A percentile compares a stretch with the other conserved stretches of the same genome.
These are phyloP conservation scores for Choristoneura fumiferana DNA, from an alignment of 1,140 invertebrate genomes.

Conservation along the genomic window DNA sequence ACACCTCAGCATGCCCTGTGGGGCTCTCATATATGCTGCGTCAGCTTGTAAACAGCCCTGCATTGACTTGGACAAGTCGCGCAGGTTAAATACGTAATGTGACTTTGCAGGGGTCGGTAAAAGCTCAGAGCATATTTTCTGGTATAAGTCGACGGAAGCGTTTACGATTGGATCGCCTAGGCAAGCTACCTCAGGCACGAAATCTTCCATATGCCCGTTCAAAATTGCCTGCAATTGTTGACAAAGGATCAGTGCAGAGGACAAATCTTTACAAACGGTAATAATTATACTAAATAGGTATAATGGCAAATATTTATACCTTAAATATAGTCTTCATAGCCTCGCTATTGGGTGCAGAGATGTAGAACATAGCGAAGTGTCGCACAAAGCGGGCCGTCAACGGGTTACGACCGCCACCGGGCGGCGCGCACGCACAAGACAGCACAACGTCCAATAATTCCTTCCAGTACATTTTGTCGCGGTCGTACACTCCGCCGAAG, in stretches of 20 bases:
- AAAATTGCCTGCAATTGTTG: slow-evolving; percentile 81
- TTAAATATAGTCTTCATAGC: slow-evolving; percentile 87
- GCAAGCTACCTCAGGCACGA: slow-evolving; percentile 84
- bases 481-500: slow-evolving; percentile 90
- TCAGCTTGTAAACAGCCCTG: slow-evolving; percentile 90
- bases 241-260: neutral
- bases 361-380: slow-evolving; percentile 90
- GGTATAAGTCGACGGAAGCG: slow-evolving; percentile 89
- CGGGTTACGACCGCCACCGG: slow-evolving; percentile 91
- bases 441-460: slow-evolving; percentile 91
- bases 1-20: slow-evolving; percentile 82
- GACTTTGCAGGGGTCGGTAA: slow-evolving; percentile 93
- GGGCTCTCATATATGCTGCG: slow-evolving; percentile 81
- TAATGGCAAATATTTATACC: too few relatives aligned
- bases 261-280: too few relatives aligned
- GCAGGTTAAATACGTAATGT: slow-evolving; percentile 95
- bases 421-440: slow-evolving; percentile 90
- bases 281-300: too few relatives aligned
- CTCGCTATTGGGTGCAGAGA: slow-evolving; percentile 85
- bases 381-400: slow-evolving; percentile 90
- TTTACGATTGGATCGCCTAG: slow-evolving; percentile 86
- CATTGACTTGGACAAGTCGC: slow-evolving; percentile 93
- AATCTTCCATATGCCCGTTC: slow-evolving; percentile 87
- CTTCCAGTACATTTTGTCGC: slow-evolving; percentile 93
- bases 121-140: slow-evolving; percentile 86